These are phyloP conservation scores for Scelioninae gen. 2 DNA, from an alignment of 2,888 invertebrate genomes.

Conservation along the genomic window DNA sequence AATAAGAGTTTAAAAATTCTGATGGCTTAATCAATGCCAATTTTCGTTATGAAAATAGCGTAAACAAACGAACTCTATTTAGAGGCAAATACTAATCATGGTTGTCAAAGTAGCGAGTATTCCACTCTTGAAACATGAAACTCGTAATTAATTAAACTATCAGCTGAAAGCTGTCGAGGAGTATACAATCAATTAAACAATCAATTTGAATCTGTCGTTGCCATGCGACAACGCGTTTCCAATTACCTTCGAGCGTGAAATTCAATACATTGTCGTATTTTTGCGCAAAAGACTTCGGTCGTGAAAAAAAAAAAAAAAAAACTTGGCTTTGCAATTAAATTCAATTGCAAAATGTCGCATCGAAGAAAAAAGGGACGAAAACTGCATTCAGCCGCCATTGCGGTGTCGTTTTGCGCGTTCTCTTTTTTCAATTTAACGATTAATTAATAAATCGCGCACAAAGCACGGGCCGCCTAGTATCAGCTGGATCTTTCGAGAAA, in stretches of 20 bases:
- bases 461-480: neutral
- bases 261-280: slow-evolving; percentile 37
- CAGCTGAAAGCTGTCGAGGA: slow-evolving; percentile 46
- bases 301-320: slow-evolving; percentile 11
- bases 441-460: slow-evolving; percentile 10
- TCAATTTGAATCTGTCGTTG: slow-evolving; percentile 52
- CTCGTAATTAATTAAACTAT: slow-evolving; percentile 57
- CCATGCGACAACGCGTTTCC: slow-evolving; percentile 49
- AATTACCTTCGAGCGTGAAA: slow-evolving; percentile 45
- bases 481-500: neutral
- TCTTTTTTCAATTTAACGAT: slow-evolving; percentile 13
- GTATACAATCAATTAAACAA: slow-evolving; percentile 57
- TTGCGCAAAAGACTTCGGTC: slow-evolving; percentile 14
- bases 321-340: slow-evolving; percentile 27
- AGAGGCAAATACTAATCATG: slow-evolving; percentile 42
- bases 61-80: slow-evolving; percentile 31
- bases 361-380: slow-evolving; percentile 8
- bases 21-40: slow-evolving; percentile 7
- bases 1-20: no score
- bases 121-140: slow-evolving; percentile 44
- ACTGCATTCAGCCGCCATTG: slow-evolving; percentile 22
- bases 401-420: neutral
- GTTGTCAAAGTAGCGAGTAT: slow-evolving; percentile 38
- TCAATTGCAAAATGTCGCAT: slow-evolving; percentile 22
- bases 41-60: slow-evolving; percentile 13